phyloP scores from a whole-genome alignment of 2,113 vertebrate species.

The Tupaia tana region DNA sequence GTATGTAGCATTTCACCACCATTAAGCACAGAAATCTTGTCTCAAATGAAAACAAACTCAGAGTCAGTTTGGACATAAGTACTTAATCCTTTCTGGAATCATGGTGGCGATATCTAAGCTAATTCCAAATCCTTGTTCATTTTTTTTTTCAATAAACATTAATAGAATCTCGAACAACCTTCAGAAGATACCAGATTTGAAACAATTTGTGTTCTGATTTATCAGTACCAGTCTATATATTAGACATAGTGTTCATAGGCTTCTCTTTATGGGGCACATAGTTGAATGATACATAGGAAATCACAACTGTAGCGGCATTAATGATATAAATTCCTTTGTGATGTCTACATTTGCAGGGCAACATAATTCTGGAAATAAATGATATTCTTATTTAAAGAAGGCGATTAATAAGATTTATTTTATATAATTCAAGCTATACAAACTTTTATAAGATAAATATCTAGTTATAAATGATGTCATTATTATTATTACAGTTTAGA shows the following conservation, averaged over 20 bases:
- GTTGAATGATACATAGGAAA: not conserved
- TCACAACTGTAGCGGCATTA: not conserved
- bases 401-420: slow-evolving; percentile 32
- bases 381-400: not conserved
- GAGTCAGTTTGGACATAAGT: slow-evolving; percentile 75
- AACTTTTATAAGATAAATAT: not conserved
- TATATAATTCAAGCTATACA: not conserved
- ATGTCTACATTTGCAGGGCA: not conserved
- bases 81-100: slow-evolving; percentile 79
- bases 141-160: slow-evolving; percentile 71
- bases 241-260: not conserved
- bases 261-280: not conserved
- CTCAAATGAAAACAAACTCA: slow-evolving; percentile 77
- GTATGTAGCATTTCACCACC: slow-evolving; percentile 38
- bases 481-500: not conserved
- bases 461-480: not conserved
- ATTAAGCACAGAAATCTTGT: slow-evolving; percentile 79
- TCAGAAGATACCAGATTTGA: not conserved
- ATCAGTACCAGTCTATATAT: not conserved
- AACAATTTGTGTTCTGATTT: not conserved
- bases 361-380: not conserved
- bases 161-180: not conserved
- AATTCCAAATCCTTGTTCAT: slow-evolving; percentile 44
- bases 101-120: slow-evolving; percentile 60
- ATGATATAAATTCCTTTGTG: not conserved